Evolutionary conservation across 2,113 vertebrate species (phyloP), one percentile per base, ranked within the genome.

Genomic region (Perccottus glenii): DNA sequence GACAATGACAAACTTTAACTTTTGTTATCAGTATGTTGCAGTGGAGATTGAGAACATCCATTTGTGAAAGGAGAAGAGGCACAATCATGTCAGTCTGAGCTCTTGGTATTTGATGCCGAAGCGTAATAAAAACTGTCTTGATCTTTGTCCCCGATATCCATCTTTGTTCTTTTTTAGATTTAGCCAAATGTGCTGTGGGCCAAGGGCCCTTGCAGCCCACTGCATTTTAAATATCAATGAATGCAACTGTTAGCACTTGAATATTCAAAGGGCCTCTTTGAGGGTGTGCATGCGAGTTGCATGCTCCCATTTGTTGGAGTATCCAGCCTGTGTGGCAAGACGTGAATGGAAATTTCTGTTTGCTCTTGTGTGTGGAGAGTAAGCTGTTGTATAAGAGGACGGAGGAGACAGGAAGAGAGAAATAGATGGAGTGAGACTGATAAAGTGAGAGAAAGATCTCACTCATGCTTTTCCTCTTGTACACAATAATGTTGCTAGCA

Each of bases 201-300:
- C 80, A 82, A 87, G 85, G 75, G 83, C 81, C 83, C 79, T 87
- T 46, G 78, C 73, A 50, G 77, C 84, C 72, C 82, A 79, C 79
- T 82, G 88, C 86, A 88, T 91, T 90, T 88, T 89, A 89, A 88
- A 91, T 89, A 89, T 90, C 90, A 91, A 90, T 87, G 86, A 89
- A 89, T 88, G 82, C 87, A 87, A 90, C 87, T 84, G 87, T 88
- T 82, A 85, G 87, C 78, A 88, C 90, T 90, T 90, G 88, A 90
- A 91, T 90, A 89, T 88, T 89, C 87, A 91, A 91, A 90, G 86
- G 78, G 80, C 75, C 81, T 85, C 88, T 89, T 88, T 87, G 87
- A 90, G 89, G 81, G 88, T 80, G 81, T 85, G 85, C 84, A 88
- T 87, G 81, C 67, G 77, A 87, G 88, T 87, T 91, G 85, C 87